Conservation (phyloP, 2,888 invertebrate genomes). For the Mesoligia furuncula region DNA sequence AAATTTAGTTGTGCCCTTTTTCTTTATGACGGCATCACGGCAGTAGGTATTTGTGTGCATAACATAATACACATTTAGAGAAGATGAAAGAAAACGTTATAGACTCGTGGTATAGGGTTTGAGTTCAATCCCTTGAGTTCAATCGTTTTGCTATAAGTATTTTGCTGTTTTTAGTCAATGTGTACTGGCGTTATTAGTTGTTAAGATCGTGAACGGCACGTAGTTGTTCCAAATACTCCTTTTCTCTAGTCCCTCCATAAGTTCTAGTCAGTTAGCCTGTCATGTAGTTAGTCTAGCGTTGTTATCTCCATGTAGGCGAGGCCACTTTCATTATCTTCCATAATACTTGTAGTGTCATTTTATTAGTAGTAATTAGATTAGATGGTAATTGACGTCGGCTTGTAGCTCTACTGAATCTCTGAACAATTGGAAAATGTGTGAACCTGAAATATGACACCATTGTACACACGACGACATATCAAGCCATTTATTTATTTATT, state of each 20-base stretch:
- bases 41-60: no score
- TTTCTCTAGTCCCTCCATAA: constrained; percentile 87
- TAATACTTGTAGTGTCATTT: constrained; percentile 82
- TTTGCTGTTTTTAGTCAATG: constrained; percentile 10
- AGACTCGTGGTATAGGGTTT: not conserved
- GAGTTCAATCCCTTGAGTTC: not conserved
- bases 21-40: no score
- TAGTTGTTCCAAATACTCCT: constrained; percentile 77
- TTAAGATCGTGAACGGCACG: constrained; percentile 63
- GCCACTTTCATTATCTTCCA: constrained; percentile 85
- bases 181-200: constrained; percentile 10
- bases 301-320: constrained; percentile 86
- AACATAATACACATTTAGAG: not conserved
- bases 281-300: constrained; percentile 67
- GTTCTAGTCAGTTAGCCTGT: constrained; percentile 78
- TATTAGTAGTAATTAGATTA: constrained; percentile 79
- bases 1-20: no score
- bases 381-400: constrained; percentile 68
- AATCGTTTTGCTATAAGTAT: not conserved
- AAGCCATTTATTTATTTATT: no score
- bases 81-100: not conserved
- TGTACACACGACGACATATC: not conserved
- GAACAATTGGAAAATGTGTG: constrained; percentile 36
- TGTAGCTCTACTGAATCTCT: constrained; percentile 62
- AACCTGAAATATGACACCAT: not conserved